A percentile compares a stretch with the other conserved stretches of the same genome.
Conservation (phyloP, 2,888 invertebrate species). For the Mayetiola destructor region DNA sequence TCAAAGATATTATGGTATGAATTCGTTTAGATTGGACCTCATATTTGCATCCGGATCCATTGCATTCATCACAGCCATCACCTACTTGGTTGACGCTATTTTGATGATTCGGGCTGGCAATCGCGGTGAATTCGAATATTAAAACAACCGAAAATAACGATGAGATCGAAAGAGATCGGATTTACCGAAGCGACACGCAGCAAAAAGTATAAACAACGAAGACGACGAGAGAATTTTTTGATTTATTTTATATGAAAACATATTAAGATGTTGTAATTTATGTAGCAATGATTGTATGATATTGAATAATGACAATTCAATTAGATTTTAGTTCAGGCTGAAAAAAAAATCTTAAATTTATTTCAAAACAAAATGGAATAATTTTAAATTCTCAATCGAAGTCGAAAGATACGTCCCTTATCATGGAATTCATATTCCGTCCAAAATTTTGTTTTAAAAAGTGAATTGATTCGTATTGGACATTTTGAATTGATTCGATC, state of each 20-base stretch:
- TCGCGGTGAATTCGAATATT: slow-evolving; percentile 10
- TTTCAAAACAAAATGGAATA: too few species aligned
- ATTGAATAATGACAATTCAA: too few species aligned
- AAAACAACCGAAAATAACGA: not conserved
- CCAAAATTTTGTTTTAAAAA: too few species aligned
- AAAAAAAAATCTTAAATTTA: too few species aligned
- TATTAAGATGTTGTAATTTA: not conserved
- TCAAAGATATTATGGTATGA: slow-evolving; percentile 3
- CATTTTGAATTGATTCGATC: too few species aligned
- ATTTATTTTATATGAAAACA: not conserved
- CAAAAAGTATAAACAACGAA: not conserved
- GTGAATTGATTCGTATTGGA: too few species aligned
- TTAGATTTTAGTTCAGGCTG: too few species aligned
- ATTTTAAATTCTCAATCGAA: too few species aligned
- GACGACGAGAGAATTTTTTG: not conserved
- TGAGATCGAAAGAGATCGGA: not conserved
- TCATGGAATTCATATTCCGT: too few species aligned
- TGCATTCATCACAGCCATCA: slow-evolving; percentile 26
- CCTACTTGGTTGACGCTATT: slow-evolving; percentile 30
- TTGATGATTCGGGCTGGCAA: slow-evolving; percentile 29
- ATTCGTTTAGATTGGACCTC: slow-evolving; percentile 26
- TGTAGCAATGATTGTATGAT: too few species aligned
- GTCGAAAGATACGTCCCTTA: too few species aligned
- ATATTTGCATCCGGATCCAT: slow-evolving; percentile 30
- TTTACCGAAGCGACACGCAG: not conserved